phyloP scores from a whole-genome alignment of 2,113 vertebrate species.

The Elgaria multicarinata region DNA sequence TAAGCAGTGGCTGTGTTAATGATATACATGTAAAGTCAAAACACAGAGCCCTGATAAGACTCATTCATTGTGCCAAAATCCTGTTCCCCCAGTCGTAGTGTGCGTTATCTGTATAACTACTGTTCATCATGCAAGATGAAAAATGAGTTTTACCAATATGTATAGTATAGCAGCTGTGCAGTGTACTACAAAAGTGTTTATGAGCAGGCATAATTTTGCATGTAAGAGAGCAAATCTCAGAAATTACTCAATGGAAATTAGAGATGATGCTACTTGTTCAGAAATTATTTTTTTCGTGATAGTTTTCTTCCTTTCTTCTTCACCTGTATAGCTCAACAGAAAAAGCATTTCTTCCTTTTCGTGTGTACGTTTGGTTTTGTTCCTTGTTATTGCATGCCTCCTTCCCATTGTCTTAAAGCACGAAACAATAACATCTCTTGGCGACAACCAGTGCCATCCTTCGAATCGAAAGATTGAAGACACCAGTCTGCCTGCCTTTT shows the following conservation, averaged over 20 bases:
- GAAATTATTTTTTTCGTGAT: not conserved
- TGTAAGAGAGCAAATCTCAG: not conserved
- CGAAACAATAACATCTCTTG: not conserved
- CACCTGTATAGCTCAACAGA: slow-evolving; percentile 15
- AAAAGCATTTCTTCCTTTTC: slow-evolving; percentile 12
- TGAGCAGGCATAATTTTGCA: not conserved
- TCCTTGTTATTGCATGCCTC: not conserved
- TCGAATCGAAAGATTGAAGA: slow-evolving; percentile 13
- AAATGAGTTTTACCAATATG: not conserved
- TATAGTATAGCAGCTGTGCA: not conserved
- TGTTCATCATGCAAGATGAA: not conserved
- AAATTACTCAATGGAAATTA: not conserved
- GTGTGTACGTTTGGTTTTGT: not conserved
- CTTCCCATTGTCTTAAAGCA: not conserved
- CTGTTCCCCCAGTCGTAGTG: not conserved
- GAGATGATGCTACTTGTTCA: not conserved
- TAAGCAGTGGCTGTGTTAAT: not conserved
- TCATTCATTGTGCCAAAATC: not conserved
- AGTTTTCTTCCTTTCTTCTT: not conserved
- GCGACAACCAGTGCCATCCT: not conserved
- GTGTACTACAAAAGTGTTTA: not conserved
- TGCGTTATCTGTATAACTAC: not conserved
- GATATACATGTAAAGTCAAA: not conserved
- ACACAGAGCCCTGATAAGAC: not conserved
- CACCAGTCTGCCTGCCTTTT: slow-evolving; percentile 8